A percentile compares a stretch with the other conserved stretches of the same genome.
These are phyloP conservation scores for Drosophila aff. DNA, from an alignment of 1,140 invertebrate genomes.

Conservation along the genomic window DNA sequence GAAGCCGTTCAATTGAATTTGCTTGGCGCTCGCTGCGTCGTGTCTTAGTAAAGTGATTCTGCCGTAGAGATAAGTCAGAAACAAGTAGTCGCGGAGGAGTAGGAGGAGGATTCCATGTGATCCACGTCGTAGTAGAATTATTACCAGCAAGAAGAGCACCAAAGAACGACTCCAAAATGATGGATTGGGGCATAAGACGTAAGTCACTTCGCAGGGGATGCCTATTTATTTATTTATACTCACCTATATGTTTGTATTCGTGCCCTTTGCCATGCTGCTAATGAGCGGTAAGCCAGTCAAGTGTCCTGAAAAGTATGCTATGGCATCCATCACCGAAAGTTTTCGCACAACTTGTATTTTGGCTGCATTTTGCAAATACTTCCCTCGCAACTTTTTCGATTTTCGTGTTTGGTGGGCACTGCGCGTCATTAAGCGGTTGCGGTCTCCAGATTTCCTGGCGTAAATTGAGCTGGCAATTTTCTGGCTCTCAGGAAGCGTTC, in stretches of 20 bases:
- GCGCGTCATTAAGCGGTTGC: slow-evolving; percentile 37
- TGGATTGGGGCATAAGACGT: slow-evolving; percentile 93
- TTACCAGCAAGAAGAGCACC: slow-evolving; percentile 15
- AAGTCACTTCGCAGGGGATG: slow-evolving; percentile 85
- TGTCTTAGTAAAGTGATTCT: slow-evolving; percentile 55
- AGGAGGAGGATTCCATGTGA: slow-evolving; percentile 26
- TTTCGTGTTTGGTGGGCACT: slow-evolving; percentile 25
- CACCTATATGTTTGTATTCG: background rate
- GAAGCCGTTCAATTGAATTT: slow-evolving; percentile 78
- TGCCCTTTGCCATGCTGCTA: slow-evolving; percentile 21
- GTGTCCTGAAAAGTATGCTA: slow-evolving; percentile 57
- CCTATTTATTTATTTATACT: slow-evolving; percentile 15
- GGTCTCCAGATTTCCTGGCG: slow-evolving; percentile 20
- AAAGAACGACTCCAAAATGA: slow-evolving; percentile 85
- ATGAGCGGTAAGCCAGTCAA: slow-evolving; percentile 37
- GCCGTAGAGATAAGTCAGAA: slow-evolving; percentile 1
- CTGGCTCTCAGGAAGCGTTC: slow-evolving; percentile 4
- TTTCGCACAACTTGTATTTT: slow-evolving; percentile 31
- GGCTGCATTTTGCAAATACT: slow-evolving; percentile 35
- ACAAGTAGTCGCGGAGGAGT: background rate
- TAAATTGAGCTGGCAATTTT: slow-evolving; percentile 41
- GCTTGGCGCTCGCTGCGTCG: slow-evolving; percentile 14
- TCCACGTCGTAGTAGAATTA: slow-evolving; percentile 38
- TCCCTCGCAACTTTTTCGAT: slow-evolving; percentile 36
- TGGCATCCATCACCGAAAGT: slow-evolving; percentile 16